Conservation (phyloP, 2,888 invertebrate species). For the Trypoxylon attenuatum region DNA sequence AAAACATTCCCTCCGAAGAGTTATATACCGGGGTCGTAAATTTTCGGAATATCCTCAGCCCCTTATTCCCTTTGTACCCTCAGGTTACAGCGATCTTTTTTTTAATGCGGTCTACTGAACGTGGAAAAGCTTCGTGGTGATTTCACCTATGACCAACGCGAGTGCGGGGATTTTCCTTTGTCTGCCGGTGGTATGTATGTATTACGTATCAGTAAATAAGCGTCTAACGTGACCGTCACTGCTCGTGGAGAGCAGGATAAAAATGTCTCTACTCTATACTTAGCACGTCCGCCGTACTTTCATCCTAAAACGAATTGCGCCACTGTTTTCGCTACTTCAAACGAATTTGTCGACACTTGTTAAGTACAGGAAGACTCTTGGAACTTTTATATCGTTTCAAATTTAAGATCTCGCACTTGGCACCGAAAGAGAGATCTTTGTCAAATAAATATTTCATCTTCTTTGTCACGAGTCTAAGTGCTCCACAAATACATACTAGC, state of each 20-base stretch:
- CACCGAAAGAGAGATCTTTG: too few species aligned
- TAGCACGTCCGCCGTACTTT: constrained; percentile 42
- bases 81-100: constrained; percentile 24
- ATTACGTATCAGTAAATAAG: constrained; percentile 52
- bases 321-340: too few species aligned
- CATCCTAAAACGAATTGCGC: constrained; percentile 28
- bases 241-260: constrained; percentile 18
- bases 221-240: constrained; percentile 36
- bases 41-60: background rate
- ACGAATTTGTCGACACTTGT: too few species aligned
- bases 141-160: constrained; percentile 16
- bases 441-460: too few species aligned
- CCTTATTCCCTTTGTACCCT: background rate
- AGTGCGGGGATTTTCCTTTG: constrained; percentile 42
- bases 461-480: too few species aligned
- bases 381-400: too few species aligned
- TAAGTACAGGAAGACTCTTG: too few species aligned
- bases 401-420: too few species aligned
- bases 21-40: constrained; percentile 11
- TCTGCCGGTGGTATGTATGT: constrained; percentile 37
- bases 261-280: constrained; percentile 34
- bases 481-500: too few species aligned
- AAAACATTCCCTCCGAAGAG: constrained; percentile 4
- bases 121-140: constrained; percentile 26
- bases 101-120: constrained; percentile 28